Conservation (phyloP, 2,888 invertebrate genomes). For the Caenorhabditis parvicauda region DNA sequence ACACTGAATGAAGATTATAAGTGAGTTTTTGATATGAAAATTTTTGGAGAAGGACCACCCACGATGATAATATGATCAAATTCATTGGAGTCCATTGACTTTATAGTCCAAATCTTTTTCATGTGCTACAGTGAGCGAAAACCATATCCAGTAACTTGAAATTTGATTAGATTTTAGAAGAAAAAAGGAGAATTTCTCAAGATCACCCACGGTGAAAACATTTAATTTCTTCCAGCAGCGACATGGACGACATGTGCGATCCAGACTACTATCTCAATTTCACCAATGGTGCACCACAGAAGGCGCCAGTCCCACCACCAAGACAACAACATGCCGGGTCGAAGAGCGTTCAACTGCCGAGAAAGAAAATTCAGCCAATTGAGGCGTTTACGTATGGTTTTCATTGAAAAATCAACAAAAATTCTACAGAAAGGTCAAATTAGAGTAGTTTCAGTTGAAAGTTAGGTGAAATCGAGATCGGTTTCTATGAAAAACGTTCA, state of each 20-base stretch:
- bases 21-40: constrained; percentile 1
- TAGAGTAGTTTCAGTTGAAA: background rate
- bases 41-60: background rate
- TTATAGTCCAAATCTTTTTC: background rate
- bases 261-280: constrained; percentile 61
- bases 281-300: constrained; percentile 16
- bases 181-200: background rate
- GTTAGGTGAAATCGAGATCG: too few relatives aligned
- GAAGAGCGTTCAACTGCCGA: constrained; percentile 47
- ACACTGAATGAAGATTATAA: constrained; percentile 35
- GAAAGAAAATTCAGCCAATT: constrained; percentile 43
- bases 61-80: background rate
- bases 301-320: constrained; percentile 24
- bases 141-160: background rate
- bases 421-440: too few relatives aligned
- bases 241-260: constrained; percentile 61
- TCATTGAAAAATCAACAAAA: too few relatives aligned
- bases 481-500: background rate
- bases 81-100: background rate
- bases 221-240: constrained; percentile 35
- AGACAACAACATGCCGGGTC: constrained; percentile 30
- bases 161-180: background rate
- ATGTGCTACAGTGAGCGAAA: background rate
- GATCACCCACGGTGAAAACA: too few relatives aligned
- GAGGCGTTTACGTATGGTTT: constrained; percentile 24